These are phyloP conservation scores for Pseudopleuronectes americanus DNA, from an alignment of 2,797 vertebrate genomes.

Conservation along the genomic window DNA sequence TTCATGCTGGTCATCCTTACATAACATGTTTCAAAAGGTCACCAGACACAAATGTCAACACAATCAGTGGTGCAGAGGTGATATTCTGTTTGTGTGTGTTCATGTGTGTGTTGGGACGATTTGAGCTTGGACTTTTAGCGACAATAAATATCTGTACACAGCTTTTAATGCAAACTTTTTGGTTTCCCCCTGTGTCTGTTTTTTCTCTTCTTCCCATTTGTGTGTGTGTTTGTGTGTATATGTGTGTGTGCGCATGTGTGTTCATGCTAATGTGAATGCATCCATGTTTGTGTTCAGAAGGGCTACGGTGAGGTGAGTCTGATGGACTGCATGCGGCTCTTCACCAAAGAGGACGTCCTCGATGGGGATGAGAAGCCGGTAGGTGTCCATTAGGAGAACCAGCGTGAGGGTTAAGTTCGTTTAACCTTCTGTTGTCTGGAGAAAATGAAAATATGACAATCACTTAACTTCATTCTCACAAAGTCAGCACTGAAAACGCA, in stretches of 20 bases:
- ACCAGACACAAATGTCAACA: conserved; percentile 20
- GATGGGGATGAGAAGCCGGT: conserved; percentile 98
- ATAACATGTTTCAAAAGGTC: conserved; percentile 14
- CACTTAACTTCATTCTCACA: background rate
- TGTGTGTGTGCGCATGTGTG: conserved; percentile 14
- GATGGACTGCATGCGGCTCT: conserved; percentile 96
- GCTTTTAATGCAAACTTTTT: conserved; percentile 43
- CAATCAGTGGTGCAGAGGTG: background rate
- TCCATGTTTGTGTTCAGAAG: conserved; percentile 85
- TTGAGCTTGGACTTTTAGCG: no score
- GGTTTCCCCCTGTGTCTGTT: conserved; percentile 38
- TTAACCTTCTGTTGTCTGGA: no score
- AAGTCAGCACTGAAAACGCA: no score
- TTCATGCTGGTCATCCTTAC: conserved; percentile 3
- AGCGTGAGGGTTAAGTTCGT: background rate
- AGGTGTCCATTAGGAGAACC: conserved; percentile 29
- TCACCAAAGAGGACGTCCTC: conserved; percentile 97
- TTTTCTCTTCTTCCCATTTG: conserved; percentile 8
- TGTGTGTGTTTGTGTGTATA: conserved; percentile 26
- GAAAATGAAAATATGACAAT: background rate
- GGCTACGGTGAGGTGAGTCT: conserved; percentile 94
- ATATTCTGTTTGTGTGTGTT: background rate
- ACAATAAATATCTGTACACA: background rate
- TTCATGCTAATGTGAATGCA: conserved; percentile 58
- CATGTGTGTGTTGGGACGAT: no score